These are phyloP conservation scores for Columbina picui DNA, from an alignment of 2,113 vertebrate species.

Conservation along the genomic window DNA sequence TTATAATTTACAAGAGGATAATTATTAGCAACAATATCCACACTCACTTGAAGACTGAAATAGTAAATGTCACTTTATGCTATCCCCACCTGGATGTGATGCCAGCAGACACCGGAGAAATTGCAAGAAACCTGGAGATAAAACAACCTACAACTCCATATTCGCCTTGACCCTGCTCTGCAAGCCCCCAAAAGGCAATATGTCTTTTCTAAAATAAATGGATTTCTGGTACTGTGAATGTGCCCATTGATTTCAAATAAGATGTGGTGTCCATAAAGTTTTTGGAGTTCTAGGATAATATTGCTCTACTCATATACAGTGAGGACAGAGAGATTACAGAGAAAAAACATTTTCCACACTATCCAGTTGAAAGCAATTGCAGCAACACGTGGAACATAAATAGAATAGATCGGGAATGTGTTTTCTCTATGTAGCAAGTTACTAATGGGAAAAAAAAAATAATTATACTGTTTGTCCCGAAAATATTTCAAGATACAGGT, in stretches of 20 bases:
- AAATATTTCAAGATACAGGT: conserved; percentile 7
- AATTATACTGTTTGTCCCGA: conserved; percentile 11
- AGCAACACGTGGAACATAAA: conserved; percentile 72
- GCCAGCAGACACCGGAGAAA: conserved; percentile 46
- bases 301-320: not conserved
- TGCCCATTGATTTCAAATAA: conserved; percentile 63
- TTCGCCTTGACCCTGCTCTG: conserved; percentile 3
- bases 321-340: not conserved
- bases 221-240: conserved; percentile 59
- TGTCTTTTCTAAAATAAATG: conserved; percentile 29
- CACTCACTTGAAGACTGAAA: conserved; percentile 22
- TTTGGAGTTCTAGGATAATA: conserved; percentile 38
- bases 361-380: conserved; percentile 68
- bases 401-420: conserved; percentile 73
- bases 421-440: conserved; percentile 72
- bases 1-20: conserved; percentile 70
- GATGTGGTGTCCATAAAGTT: conserved; percentile 40
- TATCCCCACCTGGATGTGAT: conserved; percentile 11
- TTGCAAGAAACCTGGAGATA: conserved; percentile 25
- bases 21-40: conserved; percentile 65
- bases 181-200: conserved; percentile 12
- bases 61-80: conserved; percentile 58
- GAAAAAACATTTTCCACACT: conserved; percentile 69
- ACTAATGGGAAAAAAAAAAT: conserved; percentile 11
- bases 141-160: conserved; percentile 4